Base-by-base conservation (phyloP, 2,113 vertebrate genomes). In the Serinus canaria region DNA sequence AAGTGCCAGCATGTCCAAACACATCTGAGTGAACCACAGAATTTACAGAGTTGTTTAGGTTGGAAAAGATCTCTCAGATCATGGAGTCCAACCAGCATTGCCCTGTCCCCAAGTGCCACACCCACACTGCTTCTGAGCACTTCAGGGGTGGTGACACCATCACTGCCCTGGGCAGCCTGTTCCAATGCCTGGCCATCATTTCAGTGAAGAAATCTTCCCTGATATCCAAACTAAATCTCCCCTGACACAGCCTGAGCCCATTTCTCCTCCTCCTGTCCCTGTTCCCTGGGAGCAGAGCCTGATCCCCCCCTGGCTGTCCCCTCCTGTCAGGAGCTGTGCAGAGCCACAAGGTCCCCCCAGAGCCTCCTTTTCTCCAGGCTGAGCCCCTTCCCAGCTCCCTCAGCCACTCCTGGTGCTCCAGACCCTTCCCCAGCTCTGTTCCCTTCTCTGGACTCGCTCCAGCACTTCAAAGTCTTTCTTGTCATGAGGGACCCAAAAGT, bases 281-380 rank as follows among this genome's bases (percentile, higher is more conserved):
- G 35, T 56, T 27, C 4, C 4, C 22, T 28, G 27, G 15, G 13
- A 37, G 31, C 31, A 80, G 14, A 44, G 11, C 31, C 35, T 0
- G 7, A 47, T 1, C 6, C 8, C 6, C 8, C 7, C 15, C 5
- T 1, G 1, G 41, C 13, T 63, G 20, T 2, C 13, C 3, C 39
- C 56, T 87, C 56, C 47, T 72, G 19, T 20, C 74, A 72, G 66
- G 66, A 55, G 15, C 1, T 63, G 74, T 24, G 43, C 19, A 63
- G 55, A 62, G 10, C 2, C 3, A 14, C 0, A 55, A 8, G 10
- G 20, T 24, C 7, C n/a, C n/a, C 11, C 30, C 47, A 2, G 41
- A 79, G 13, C 49, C 66, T 16, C n/a, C 16, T n/a, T 17, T 35
- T 1, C 49, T 63, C 66, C 56, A 63, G 41, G 3, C n/a, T 79